These are phyloP conservation scores for Drosophila repletoides DNA, from an alignment of 1,140 invertebrate genomes.

Conservation along the genomic window DNA sequence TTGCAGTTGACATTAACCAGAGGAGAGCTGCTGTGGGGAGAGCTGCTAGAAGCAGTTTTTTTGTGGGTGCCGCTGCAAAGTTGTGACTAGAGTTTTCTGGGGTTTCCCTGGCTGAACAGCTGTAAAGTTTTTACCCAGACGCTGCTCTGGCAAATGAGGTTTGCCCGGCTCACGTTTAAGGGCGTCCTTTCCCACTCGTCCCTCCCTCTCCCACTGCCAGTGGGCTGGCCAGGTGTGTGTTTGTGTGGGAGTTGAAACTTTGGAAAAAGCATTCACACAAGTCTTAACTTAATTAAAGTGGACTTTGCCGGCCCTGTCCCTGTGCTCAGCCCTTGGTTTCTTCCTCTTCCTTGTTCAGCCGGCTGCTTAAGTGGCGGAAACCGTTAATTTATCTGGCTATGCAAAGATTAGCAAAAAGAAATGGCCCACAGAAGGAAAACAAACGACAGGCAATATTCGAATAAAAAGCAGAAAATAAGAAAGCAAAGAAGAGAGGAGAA, in stretches of 20 bases:
- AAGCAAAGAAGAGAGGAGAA: too few species aligned
- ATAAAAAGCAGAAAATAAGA: neutral
- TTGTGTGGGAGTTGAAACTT: conserved; percentile 43
- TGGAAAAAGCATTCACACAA: conserved; percentile 36
- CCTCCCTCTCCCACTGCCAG: too few species aligned
- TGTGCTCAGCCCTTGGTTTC: conserved; percentile 2
- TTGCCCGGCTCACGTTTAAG: neutral
- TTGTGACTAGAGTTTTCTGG: neutral
- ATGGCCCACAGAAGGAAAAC: neutral
- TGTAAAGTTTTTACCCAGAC: conserved; percentile 10
- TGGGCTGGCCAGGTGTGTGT: neutral
- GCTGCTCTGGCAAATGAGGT: neutral
- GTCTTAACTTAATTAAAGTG: conserved; percentile 58
- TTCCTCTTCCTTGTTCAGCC: conserved; percentile 10
- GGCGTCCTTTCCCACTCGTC: too few species aligned
- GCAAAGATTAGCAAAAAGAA: conserved; percentile 15
- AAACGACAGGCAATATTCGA: conserved; percentile 5
- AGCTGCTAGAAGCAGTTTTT: neutral
- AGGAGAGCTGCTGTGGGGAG: neutral
- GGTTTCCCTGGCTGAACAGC: conserved; percentile 15
- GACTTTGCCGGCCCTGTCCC: conserved; percentile 6
- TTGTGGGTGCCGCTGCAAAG: neutral
- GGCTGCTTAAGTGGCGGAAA: conserved; percentile 32
- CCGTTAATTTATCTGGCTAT: conserved; percentile 28
- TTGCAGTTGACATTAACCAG: neutral